Base-by-base conservation (phyloP, 2,113 vertebrate species). In the Salvator merianae region DNA sequence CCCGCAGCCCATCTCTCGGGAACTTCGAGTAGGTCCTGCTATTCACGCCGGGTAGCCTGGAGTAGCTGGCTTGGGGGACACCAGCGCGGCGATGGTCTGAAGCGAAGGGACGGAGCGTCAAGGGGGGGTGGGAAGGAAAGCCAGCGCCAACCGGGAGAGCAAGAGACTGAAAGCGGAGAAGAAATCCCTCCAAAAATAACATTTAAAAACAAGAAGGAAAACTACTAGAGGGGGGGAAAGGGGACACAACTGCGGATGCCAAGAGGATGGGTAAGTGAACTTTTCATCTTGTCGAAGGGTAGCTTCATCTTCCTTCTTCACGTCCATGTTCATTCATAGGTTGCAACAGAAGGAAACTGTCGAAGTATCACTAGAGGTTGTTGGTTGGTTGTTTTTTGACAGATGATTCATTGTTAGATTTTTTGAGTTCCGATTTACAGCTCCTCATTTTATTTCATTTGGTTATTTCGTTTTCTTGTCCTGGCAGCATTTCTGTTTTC, bases 241-340 rank as follows among this genome's bases (percentile, higher is more conserved):
- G 87, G 84, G 90, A 79, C 5, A 77, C 70, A 12, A 47, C 79
- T 88, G 75, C 90, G 78, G 92, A 84, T 91, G 93, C 93, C 87
- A 91, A 89, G 92, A 94, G 88, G 92, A 94, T 94, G 94, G 94
- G 96, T 97, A 93, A 97, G 96, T 94, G 95, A 97, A 97, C 96
- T 97, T 96, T 96, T 94, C 87, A 93, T n/a, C 92, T 91, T 93
- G 93, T 86, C 79, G 83, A 86, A 91, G 89, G 88, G 90, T 79
- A 73, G 90, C 92, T 81, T 91, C 90, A 90, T 81, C n/a, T n/a
- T n/a, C n/a, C n/a, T n/a, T n/a, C n/a, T n/a, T n/a, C n/a, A n/a
- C n/a, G n/a, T n/a, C n/a, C n/a, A n/a, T n/a, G n/a, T n/a, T n/a
- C n/a, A n/a, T n/a, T n/a, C n/a, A n/a, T n/a, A n/a, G n/a, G n/a